Conservation (phyloP, 2,113 vertebrate genomes). For the Anhinga anhinga region DNA sequence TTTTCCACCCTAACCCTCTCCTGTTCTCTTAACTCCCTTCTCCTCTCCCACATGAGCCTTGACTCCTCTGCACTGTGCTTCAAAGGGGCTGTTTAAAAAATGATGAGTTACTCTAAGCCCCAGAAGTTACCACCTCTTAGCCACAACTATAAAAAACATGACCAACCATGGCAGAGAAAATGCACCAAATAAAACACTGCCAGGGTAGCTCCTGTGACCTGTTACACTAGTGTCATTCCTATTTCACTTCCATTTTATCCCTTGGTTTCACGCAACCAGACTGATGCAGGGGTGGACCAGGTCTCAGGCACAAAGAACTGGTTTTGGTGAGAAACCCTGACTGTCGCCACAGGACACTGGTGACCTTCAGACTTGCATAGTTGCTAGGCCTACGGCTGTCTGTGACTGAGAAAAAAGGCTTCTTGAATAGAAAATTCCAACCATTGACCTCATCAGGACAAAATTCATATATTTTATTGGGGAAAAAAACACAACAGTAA, state of each 20-base stretch:
- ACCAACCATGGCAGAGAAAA: not conserved
- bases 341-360: not conserved
- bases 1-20: not conserved
- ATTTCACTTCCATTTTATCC: not conserved
- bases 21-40: not conserved
- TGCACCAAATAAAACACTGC: not conserved
- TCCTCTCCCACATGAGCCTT: accelerated
- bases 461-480: not conserved
- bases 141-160: not conserved
- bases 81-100: not conserved
- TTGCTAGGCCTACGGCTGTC: not conserved
- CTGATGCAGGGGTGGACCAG: not conserved
- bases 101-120: not conserved
- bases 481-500: not conserved
- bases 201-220: not conserved
- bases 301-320: not conserved
- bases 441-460: not conserved
- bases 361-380: not conserved
- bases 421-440: not conserved
- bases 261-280: not conserved
- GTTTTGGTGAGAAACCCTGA: not conserved
- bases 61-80: not conserved
- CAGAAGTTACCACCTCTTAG: not conserved
- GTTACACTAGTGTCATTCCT: not conserved
- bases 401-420: not conserved